Base-by-base conservation (phyloP, 2,113 vertebrate species). In the Bufo bufo region DNA sequence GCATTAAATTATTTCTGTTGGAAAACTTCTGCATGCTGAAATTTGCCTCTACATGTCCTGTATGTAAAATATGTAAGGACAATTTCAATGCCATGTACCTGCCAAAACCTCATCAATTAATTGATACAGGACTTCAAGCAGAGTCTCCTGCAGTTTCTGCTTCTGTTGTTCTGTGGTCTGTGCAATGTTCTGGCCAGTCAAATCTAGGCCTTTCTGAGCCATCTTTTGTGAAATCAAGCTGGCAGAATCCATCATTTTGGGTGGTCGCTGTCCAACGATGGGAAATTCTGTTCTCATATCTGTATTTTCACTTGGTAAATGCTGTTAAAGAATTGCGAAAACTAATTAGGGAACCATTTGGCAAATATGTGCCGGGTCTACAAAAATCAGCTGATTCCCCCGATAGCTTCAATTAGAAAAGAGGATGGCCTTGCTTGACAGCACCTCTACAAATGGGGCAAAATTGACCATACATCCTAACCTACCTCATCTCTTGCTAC, bases 81-180 rank as follows among this genome's bases (percentile, higher is more conserved):
- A 50, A 47, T 50, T 75, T 3, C 11, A 8, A 47, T 74, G 4
- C 45, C 58, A 45, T 43, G 43, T 65, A 87, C 85, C 85, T 87
- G 50, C 49, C 43, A 80, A 20, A 20, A 87, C 9, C 33, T 84
- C 81, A 84, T 88, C 69, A 56, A 61, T 17, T 82, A 88, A 88
- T 23, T 77, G 14, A 77, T 74, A 84, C 12, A 87, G 12, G 3
- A 43, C 78, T 14, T 65, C n/a, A 6, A 72, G 19, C 4, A 82
- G 7, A 13, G 3, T 7, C 19, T 75, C n/a, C 47, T 74, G 54
- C 47, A 80, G 66, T n/a, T 66, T 45, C 43, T 81, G 33, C 71
- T 54, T 72, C 54, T 87, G 65, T 82, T 74, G 43, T 45, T 72
- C 20, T 16, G 8, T 33, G 78, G 20, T 61, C 17, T 47, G 54